These are phyloP conservation scores for Lordiphosa clarofinis DNA, from an alignment of 1,140 invertebrate species.

Conservation along the genomic window DNA sequence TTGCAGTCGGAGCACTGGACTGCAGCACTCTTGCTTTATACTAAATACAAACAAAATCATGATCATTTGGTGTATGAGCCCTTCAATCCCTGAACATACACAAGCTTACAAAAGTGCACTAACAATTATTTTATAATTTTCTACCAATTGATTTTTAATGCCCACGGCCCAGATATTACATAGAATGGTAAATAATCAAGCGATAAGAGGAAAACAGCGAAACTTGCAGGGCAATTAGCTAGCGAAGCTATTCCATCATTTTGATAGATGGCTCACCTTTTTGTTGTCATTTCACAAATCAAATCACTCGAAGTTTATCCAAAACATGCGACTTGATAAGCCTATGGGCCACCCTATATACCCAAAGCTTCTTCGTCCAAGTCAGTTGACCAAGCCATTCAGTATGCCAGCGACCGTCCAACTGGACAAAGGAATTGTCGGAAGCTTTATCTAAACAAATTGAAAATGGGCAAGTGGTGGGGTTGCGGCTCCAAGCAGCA, in stretches of 20 bases:
- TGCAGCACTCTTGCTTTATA: too few relatives aligned
- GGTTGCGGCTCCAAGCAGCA: conserved; percentile 63
- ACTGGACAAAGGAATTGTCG: conserved; percentile 23
- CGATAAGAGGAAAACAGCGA: conserved; percentile 37
- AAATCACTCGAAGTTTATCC: conserved; percentile 45
- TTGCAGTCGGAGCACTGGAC: too few relatives aligned
- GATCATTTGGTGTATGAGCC: too few relatives aligned
- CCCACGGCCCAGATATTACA: conserved; percentile 12
- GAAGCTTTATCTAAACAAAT: background rate
- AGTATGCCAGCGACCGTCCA: conserved; percentile 40
- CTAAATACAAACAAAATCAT: too few relatives aligned
- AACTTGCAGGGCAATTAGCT: background rate
- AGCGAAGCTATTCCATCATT: conserved; percentile 32
- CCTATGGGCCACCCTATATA: conserved; percentile 15
- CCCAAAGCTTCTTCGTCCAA: conserved; percentile 30
- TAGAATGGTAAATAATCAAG: background rate
- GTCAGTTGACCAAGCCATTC: conserved; percentile 65
- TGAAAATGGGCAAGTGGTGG: conserved; percentile 37
- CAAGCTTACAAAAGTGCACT: background rate
- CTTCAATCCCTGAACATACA: too few relatives aligned
- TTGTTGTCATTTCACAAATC: conserved; percentile 5
- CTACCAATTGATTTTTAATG: conserved; percentile 59
- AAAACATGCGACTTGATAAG: conserved; percentile 51
- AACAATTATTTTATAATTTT: conserved; percentile 35
- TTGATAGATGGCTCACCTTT: conserved; percentile 54